Base-by-base conservation (phyloP, 2,888 invertebrate species). In the Epistrophella euchroma region DNA sequence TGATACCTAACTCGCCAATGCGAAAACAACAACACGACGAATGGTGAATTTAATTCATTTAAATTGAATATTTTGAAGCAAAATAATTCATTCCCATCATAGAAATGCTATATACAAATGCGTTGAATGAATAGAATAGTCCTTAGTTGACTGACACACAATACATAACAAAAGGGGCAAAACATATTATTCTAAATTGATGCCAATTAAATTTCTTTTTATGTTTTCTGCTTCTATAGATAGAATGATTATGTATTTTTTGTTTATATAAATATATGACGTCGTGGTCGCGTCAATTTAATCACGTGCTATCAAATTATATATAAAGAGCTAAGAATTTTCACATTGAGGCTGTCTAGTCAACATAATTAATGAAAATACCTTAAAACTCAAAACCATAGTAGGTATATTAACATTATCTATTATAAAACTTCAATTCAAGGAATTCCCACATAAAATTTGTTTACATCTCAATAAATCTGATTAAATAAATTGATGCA, bases 21-120 rank as follows among this genome's bases (percentile, higher is more conserved):
- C 17, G 43, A 17, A 15, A 11, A 35, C 7, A 45, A 45, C 17
- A 45, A 45, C 17, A 45, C 45, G 45, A n/a, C 43, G 2, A 55
- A 25, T n/a, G 19, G 22, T 37, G 50, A 64, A 76, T 77, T 73
- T 52, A 77, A 82, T 82, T 82, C 19, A 77, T 60, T 60, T 82
- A 77, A 82, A 82, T 82, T 77, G 72, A 77, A 76, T 40, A 58
- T 15, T 7, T 17, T 35, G 10, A 64, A 64, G 58, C 82, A 72
- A 58, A 77, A 66, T 55, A 71, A 82, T 82, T 82, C 47, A 45
- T 55, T 55, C 50, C 58, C 43, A 64, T 64, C 77, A 58, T 47
- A 56, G 56, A 79, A 50, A 73, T 32, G 17, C n/a, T 9, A 72
- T 25, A 58, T 25, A 60, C 66, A 73, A 73, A 78, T 55, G 45